Conservation (phyloP, 2,888 invertebrate genomes). For the Cistogaster globosa region DNA sequence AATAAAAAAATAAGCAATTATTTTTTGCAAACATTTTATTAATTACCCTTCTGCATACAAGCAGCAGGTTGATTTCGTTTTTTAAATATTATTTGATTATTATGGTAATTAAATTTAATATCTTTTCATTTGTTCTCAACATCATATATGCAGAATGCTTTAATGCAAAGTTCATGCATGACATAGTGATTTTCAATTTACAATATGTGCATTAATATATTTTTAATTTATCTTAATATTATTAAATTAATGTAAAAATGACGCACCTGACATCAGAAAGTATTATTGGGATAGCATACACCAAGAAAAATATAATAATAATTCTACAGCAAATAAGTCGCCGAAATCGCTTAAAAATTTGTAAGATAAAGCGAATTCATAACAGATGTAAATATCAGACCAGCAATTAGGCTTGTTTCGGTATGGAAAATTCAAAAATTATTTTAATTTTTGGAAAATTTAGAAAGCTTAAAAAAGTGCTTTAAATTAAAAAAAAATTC, state of each 20-base stretch:
- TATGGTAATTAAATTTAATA: neutral
- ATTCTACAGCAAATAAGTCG: too few species aligned
- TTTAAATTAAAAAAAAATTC: too few species aligned
- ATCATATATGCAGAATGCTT: neutral
- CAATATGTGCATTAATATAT: constrained; percentile 54
- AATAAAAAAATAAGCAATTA: neutral
- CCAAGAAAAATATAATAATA: too few species aligned
- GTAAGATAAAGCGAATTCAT: too few species aligned
- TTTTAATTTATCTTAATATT: constrained; percentile 54
- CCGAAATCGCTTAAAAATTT: too few species aligned
- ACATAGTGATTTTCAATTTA: neutral
- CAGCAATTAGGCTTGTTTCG: too few species aligned
- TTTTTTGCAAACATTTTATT: constrained; percentile 22
- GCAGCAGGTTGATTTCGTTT: neutral
- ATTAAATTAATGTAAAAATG: constrained; percentile 54
- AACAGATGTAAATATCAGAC: too few species aligned
- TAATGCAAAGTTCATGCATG: neutral
- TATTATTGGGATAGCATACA: neutral
- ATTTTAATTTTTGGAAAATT: too few species aligned
- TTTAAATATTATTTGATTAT: constrained; percentile 21
- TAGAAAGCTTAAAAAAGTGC: too few species aligned
- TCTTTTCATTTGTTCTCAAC: neutral
- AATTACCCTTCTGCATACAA: constrained; percentile 5
- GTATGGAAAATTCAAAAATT: too few species aligned
- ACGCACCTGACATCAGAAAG: neutral